Percentiles rank a stretch among this genome's conserved stretches.
Evolutionary conservation across 2,888 invertebrate genomes (phyloP).

Genomic region (Phyllotreta cruciferae): DNA sequence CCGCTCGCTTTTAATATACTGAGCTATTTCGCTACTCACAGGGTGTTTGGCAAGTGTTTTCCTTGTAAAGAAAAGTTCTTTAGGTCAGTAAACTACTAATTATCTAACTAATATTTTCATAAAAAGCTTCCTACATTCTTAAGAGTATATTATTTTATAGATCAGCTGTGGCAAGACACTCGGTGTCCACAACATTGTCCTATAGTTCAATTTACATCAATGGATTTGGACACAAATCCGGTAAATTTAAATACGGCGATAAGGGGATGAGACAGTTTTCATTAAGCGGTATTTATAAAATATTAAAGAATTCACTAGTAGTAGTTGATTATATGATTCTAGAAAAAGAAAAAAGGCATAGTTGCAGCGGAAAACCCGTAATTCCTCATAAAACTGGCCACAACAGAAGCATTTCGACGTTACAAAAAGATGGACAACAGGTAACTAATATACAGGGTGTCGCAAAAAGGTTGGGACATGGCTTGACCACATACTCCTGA

Average conservation of each 20-base stretch:
- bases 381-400: slow-evolving; percentile 24
- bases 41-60: slow-evolving; percentile 51
- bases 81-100: slow-evolving; percentile 47
- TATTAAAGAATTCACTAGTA: not conserved
- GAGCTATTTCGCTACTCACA: slow-evolving; percentile 52
- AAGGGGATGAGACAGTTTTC: slow-evolving; percentile 39
- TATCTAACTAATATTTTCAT: not conserved
- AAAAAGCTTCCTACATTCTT: slow-evolving; percentile 4
- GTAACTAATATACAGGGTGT: slow-evolving; percentile 10
- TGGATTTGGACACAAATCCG: slow-evolving; percentile 52
- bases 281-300: slow-evolving; percentile 5
- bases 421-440: slow-evolving; percentile 18
- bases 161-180: slow-evolving; percentile 57
- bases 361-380: slow-evolving; percentile 35
- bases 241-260: slow-evolving; percentile 50
- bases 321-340: slow-evolving; percentile 20
- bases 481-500: not conserved
- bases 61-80: slow-evolving; percentile 54
- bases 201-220: slow-evolving; percentile 59
- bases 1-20: slow-evolving; percentile 52
- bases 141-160: slow-evolving; percentile 48
- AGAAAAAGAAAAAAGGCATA: slow-evolving; percentile 48
- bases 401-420: slow-evolving; percentile 15
- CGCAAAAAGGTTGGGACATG: too few species aligned
- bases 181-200: slow-evolving; percentile 60